Percentiles rank a stretch among this genome's conserved stretches.
These are phyloP conservation scores for Eupithecia pulchellata DNA, from an alignment of 2,888 invertebrate species.

Conservation along the genomic window DNA sequence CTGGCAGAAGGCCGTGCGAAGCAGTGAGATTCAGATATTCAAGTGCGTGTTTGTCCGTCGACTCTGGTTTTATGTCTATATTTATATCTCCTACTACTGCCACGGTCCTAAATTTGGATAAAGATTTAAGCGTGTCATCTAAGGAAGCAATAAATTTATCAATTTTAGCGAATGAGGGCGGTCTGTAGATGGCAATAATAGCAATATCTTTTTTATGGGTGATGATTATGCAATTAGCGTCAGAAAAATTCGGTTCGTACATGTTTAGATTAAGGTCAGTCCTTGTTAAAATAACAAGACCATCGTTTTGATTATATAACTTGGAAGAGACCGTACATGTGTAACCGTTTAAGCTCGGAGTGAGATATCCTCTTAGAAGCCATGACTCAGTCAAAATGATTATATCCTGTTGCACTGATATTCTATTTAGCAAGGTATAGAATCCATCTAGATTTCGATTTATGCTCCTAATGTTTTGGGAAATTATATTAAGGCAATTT, in stretches of 20 bases:
- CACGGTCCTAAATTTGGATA: no score
- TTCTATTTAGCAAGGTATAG: background rate
- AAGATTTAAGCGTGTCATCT: no score
- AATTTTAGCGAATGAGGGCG: background rate
- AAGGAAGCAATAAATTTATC: no score
- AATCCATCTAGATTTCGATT: background rate
- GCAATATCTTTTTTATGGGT: background rate
- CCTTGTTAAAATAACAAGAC: background rate
- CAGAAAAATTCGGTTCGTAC: background rate
- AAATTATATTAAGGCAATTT: background rate
- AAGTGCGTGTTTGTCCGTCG: no score
- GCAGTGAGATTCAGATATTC: no score
- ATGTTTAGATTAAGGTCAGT: background rate
- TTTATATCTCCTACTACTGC: no score
- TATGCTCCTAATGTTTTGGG: background rate
- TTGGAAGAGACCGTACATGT: background rate
- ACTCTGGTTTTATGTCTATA: no score
- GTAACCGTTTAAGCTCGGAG: background rate
- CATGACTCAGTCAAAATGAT: background rate
- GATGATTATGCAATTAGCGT: background rate
- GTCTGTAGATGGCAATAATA: background rate
- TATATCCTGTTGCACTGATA: background rate
- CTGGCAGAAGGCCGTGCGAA: no score
- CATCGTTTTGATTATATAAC: background rate
- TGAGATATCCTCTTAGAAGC: background rate